Evolutionary conservation across 2,888 invertebrate genomes (phyloP), one percentile per base, ranked within the genome.

Genomic region (Drosophila prostipennis): DNA sequence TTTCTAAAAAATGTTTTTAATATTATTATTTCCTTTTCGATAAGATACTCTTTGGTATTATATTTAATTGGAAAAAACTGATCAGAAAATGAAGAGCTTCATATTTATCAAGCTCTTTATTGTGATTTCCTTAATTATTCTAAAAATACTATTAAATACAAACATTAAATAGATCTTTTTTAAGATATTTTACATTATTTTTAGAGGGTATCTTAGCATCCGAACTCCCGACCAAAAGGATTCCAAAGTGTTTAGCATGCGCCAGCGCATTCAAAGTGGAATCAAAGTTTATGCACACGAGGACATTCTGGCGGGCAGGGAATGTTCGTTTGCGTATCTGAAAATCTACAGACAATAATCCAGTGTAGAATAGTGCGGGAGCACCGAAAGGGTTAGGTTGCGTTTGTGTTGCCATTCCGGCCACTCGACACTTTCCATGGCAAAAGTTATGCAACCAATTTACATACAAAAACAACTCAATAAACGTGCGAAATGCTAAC

Each of bases 401-500:
- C 53, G 53, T 69, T 69, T 49, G 60, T 58, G 69, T 56, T 71
- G 54, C 76, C 77, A 78, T 71, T 72, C 74, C 64, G 72, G 77
- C 55, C 76, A 74, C 67, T 85, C 83, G 71, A 82, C 81, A 82
- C 81, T 85, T 78, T 68, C 80, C 82, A 72, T 81, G 60, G 69
- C 59, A 77, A 72, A 82, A 82, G 82, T 82, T 82, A 86, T 82
- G 86, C 81, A 80, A 80, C 80, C 80, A 87, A 84, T 82, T 80
- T 81, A 82, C 83, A 87, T 80, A 85, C 80, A 85, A 87, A 85
- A 87, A 88, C 85, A 86, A 88, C 88, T 86, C 88, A 86, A 86
- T 88, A 86, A 86, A 86, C 88, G 85, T 86, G 85, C 78, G 87
- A 87, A 86, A 86, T 86, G 84, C 86, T 81, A 88, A 88, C 85